phyloP scores from a whole-genome alignment of 2,888 invertebrate species.

The Amorpha juglandis region DNA sequence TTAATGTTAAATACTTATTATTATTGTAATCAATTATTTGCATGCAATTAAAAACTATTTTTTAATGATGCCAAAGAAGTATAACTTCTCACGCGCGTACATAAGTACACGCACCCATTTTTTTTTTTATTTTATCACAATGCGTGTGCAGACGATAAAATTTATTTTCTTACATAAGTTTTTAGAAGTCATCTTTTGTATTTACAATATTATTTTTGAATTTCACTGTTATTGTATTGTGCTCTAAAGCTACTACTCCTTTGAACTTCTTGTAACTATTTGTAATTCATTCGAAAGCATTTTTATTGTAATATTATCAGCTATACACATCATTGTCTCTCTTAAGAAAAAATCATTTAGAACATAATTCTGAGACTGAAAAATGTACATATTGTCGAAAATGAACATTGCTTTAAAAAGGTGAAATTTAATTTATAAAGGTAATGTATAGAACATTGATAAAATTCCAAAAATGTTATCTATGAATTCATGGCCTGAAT shows the following conservation, averaged over 20 bases:
- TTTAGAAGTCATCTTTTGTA: not conserved
- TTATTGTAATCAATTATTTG: no score
- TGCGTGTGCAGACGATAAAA: constrained; percentile 3
- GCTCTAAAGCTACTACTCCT: no score
- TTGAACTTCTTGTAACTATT: no score
- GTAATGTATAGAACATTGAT: not conserved
- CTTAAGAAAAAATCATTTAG: not conserved
- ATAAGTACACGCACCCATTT: no score
- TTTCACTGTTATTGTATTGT: no score
- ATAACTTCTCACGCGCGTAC: no score
- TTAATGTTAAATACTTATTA: no score
- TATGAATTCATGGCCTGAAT: constrained; percentile 4
- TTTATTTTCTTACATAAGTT: constrained; percentile 9
- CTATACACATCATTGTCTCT: no score
- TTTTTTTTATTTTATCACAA: constrained; percentile 2
- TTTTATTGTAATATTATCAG: no score
- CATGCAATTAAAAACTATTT: no score
- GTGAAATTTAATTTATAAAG: not conserved
- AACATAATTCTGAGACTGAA: not conserved
- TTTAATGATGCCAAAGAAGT: no score
- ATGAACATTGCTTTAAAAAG: not conserved
- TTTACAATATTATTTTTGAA: not conserved
- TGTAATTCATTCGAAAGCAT: no score
- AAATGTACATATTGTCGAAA: not conserved
- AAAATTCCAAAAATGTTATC: constrained; percentile 10